Evolutionary conservation across 2,888 invertebrate genomes (phyloP), one percentile per base, ranked within the genome.

Genomic region (Ecdyonurus torrentis): DNA sequence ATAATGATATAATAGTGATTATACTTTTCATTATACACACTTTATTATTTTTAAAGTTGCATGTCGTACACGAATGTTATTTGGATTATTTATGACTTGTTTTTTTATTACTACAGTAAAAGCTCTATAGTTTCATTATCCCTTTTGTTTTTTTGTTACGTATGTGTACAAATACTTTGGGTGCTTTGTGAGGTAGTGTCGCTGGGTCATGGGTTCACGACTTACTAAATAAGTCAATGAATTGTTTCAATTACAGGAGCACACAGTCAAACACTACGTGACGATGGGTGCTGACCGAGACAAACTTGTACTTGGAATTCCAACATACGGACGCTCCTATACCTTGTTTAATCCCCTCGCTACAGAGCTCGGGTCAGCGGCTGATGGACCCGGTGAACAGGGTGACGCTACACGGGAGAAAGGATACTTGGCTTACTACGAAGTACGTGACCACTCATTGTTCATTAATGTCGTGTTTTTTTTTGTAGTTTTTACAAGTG

Each of bases 391-490:
- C 0, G 94, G 94, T 0, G 87, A 87, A 63, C 89, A 91, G 74
- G 94, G 94, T 2, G 91, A 91, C 64, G 91, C 91, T 1, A 94
- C 94, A 0, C 81, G 91, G 68, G 94, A 95, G 75, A 92, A 92
- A 69, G 94, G 95, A 65, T 95, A 93, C 71, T 77, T 94, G 68
- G 91, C 94, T 23, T 94, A 92, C 72, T 94, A 93, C 72, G 94
- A 94, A 81, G 91, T 91, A 70, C 70, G 71, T 63, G n/a, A n/a
- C n/a, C n/a, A 37, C 3, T 1, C 2, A 50, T 19, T 23, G n/a
- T 2, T 15, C 1, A 61, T 52, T 52, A 1, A 22, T 18, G 25
- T 22, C 58, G n/a, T 60, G 19, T 18, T 61, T 24, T 24, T 18
- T 18, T 18, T 2, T 20, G 2, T 18, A 1, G 1, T 60, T 55